Conservation (phyloP, 2,888 invertebrate species). For the Papilio demoleus region DNA sequence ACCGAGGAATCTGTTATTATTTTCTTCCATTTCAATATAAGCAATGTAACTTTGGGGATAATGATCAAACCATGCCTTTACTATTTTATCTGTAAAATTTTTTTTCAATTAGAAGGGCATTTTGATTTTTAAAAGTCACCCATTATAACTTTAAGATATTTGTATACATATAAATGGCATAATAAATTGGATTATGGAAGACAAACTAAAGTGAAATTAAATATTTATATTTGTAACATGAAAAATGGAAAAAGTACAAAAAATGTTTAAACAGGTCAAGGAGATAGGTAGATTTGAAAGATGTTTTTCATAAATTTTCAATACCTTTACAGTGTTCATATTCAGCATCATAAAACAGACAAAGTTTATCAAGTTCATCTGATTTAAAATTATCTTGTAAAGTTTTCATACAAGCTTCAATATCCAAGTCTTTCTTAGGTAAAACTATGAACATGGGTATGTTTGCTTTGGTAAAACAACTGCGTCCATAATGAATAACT, state of each 20-base stretch:
- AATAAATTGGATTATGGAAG: too few relatives aligned
- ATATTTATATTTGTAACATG: neutral
- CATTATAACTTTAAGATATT: too few relatives aligned
- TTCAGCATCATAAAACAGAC: constrained; percentile 87
- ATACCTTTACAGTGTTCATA: constrained; percentile 85
- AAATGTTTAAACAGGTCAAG: too few relatives aligned
- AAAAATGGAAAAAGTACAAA: too few relatives aligned
- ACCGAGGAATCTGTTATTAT: constrained; percentile 59
- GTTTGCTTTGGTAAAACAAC: constrained; percentile 91
- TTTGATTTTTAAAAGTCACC: too few relatives aligned
- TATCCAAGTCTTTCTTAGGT: constrained; percentile 84
- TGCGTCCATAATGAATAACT: constrained; percentile 95
- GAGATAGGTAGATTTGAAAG: too few relatives aligned
- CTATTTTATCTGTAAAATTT: constrained; percentile 60
- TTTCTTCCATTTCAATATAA: constrained; percentile 59
- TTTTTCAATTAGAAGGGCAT: neutral
- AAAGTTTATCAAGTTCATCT: constrained; percentile 64
- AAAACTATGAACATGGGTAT: constrained; percentile 91
- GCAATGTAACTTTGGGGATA: constrained; percentile 68
- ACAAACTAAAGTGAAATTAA: too few relatives aligned
- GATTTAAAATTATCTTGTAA: constrained; percentile 56
- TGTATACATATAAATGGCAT: too few relatives aligned
- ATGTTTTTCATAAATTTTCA: neutral
- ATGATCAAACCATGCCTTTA: constrained; percentile 59
- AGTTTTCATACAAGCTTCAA: constrained; percentile 56